Percentiles rank a stretch among this genome's conserved stretches.
Conservation (phyloP, 2,113 vertebrate genomes). For the Ceuthmochares aereus region DNA sequence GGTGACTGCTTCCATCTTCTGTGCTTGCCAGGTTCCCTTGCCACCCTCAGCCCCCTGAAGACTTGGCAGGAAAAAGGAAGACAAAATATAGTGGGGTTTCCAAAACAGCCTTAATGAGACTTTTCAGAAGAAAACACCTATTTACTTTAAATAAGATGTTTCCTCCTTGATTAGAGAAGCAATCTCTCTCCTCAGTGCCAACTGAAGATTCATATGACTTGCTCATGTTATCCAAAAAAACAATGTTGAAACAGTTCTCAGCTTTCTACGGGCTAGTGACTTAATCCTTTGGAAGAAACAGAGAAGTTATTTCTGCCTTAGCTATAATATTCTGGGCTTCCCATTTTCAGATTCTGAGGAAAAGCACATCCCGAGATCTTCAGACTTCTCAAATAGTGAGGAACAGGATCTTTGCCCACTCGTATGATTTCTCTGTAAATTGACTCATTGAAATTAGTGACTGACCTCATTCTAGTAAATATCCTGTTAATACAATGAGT, state of each 20-base stretch:
- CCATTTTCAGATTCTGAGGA: background rate
- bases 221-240: background rate
- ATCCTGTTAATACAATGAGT: background rate
- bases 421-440: background rate
- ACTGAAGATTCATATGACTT: constrained; percentile 3
- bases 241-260: background rate
- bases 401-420: background rate
- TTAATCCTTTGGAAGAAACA: background rate
- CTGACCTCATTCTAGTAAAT: background rate
- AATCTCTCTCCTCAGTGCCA: background rate
- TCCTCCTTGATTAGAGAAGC: background rate
- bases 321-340: background rate
- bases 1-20: background rate
- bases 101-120: constrained; percentile 1
- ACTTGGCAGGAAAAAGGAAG: constrained; percentile 3
- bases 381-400: background rate
- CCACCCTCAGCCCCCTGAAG: background rate
- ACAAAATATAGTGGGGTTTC: background rate
- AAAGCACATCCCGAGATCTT: background rate
- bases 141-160: background rate
- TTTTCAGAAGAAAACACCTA: background rate
- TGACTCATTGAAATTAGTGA: background rate
- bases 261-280: background rate
- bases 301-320: background rate
- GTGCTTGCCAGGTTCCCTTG: background rate